Percentiles rank a stretch among this genome's conserved stretches.
Conservation (phyloP, 2,888 invertebrate species). For the Griposia aprilina region DNA sequence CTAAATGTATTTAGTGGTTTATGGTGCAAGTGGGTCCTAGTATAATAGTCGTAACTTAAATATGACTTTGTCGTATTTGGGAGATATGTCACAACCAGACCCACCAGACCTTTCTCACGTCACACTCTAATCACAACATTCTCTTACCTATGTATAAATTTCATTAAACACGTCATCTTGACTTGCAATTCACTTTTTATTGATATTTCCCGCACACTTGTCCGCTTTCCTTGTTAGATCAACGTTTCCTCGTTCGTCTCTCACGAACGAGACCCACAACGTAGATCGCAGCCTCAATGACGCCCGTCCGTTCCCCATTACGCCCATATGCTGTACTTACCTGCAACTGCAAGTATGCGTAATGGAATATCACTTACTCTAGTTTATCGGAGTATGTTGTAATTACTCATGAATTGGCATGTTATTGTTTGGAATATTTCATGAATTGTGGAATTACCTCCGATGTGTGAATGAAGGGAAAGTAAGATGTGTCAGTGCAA, state of each 20-base stretch:
- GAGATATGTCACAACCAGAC: no score
- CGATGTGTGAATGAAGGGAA: not conserved
- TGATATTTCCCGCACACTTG: conserved; percentile 24
- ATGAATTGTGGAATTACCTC: conserved; percentile 17
- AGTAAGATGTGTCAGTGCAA: conserved; percentile 28
- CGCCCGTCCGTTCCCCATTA: conserved; percentile 31
- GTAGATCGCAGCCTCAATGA: conserved; percentile 14
- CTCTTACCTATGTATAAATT: not conserved
- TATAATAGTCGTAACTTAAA: no score
- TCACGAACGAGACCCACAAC: conserved; percentile 14
- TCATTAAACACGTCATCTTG: no score
- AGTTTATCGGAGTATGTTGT: not conserved
- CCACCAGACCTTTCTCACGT: not conserved
- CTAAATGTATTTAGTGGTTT: not conserved
- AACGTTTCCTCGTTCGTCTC: not conserved
- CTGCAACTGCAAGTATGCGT: conserved; percentile 23
- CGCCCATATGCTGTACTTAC: not conserved
- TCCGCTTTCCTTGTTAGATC: conserved; percentile 49
- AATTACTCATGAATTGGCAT: conserved; percentile 30
- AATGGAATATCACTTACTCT: conserved; percentile 31
- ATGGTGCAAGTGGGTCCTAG: no score
- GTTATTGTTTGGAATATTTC: conserved; percentile 28
- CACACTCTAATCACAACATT: not conserved
- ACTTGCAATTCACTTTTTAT: not conserved
- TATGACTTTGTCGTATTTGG: no score